These are phyloP conservation scores for Ascidia mentula DNA, from an alignment of 23 tunicate genomes.

Conservation along the genomic window DNA sequence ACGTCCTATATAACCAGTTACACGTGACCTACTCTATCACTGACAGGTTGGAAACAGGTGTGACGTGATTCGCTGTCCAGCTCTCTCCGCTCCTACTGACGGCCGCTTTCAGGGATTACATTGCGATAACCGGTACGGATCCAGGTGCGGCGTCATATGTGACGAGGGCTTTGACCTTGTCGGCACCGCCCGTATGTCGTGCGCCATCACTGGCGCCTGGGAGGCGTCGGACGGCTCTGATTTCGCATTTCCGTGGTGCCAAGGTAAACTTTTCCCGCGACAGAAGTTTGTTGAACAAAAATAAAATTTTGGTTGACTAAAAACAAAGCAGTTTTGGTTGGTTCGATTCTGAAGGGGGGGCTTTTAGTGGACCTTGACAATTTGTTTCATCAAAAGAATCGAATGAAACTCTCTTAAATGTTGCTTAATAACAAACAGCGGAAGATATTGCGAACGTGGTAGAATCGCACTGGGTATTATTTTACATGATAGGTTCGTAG, in stretches of 20 bases:
- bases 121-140: constrained; percentile 62
- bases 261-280: too few relatives aligned
- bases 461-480: too few relatives aligned
- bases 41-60: constrained; percentile 50
- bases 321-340: too few relatives aligned
- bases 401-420: too few relatives aligned
- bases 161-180: constrained; percentile 67
- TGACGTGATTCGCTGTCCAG: constrained; percentile 58
- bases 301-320: not conserved
- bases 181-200: constrained; percentile 37
- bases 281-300: not conserved
- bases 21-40: too few relatives aligned
- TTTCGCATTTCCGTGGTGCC: constrained; percentile 31
- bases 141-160: constrained; percentile 47
- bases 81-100: constrained; percentile 20
- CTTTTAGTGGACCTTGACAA: too few relatives aligned
- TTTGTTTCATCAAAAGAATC: too few relatives aligned
- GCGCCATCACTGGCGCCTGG: constrained; percentile 55
- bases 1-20: too few relatives aligned
- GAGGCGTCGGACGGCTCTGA: constrained; percentile 3
- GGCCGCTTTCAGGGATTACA: constrained; percentile 39
- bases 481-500: too few relatives aligned
- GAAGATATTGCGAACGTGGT: too few relatives aligned
- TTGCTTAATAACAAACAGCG: too few relatives aligned
- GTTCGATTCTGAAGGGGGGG: too few relatives aligned